Evolutionary conservation across 2,888 invertebrate species (phyloP).

Genomic region (Brachyopa scutellaris): DNA sequence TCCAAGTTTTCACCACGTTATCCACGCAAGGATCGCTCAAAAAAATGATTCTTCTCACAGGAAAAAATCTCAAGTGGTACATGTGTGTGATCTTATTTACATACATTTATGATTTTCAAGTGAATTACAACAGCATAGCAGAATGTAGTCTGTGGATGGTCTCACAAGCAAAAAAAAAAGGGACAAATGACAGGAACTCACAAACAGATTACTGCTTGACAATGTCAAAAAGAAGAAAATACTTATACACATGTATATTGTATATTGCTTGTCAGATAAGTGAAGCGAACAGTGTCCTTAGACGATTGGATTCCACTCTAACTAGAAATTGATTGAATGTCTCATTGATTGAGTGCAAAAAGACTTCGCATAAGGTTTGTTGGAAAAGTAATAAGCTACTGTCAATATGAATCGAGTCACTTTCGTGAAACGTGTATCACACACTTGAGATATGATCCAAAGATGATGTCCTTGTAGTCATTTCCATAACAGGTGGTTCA

Average conservation of each 20-base stretch:
- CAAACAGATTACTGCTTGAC: constrained; percentile 24
- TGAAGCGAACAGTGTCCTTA: constrained; percentile 34
- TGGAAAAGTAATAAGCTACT: no score
- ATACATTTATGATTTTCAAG: constrained; percentile 53
- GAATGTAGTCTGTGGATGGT: not conserved
- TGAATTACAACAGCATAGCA: constrained; percentile 49
- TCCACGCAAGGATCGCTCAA: not conserved
- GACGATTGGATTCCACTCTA: constrained; percentile 18
- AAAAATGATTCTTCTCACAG: constrained; percentile 27
- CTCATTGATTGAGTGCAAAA: no score
- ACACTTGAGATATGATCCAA: no score
- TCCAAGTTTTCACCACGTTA: constrained; percentile 36
- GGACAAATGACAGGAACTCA: constrained; percentile 37
- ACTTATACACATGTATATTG: constrained; percentile 11
- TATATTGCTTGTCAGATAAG: constrained; percentile 53
- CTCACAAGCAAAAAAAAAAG: constrained; percentile 17
- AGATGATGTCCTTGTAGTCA: no score
- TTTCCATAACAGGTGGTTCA: no score
- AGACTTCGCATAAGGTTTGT: no score
- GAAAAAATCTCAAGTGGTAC: constrained; percentile 29
- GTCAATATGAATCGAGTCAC: no score
- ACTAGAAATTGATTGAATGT: constrained; percentile 8
- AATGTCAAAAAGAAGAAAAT: constrained; percentile 11
- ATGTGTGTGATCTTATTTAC: constrained; percentile 61
- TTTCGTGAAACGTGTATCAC: no score